These are phyloP conservation scores for Drosophila triauraria DNA, from an alignment of 1,140 invertebrate genomes.

Conservation along the genomic window DNA sequence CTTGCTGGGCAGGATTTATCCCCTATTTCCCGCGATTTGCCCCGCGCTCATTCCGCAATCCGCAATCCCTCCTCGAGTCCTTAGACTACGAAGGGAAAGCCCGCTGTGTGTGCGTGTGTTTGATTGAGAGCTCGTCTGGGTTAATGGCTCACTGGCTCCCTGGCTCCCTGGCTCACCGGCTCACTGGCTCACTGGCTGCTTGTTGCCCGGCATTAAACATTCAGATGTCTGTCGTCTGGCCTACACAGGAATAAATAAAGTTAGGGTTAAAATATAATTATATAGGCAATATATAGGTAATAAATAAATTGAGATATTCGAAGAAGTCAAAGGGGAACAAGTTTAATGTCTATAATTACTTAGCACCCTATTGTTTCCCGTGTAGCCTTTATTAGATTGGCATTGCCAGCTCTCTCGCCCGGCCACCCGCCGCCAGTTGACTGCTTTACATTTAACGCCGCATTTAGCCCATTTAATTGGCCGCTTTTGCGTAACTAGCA, in stretches of 20 bases:
- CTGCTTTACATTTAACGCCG: conserved; percentile 69
- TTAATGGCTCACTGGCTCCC: conserved; percentile 24
- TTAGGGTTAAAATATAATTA: background rate
- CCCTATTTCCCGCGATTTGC: background rate
- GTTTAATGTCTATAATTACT: too few species aligned
- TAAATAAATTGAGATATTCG: background rate
- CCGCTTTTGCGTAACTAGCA: conserved; percentile 71
- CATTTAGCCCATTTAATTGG: conserved; percentile 79
- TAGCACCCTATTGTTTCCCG: background rate
- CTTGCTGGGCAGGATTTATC: conserved; percentile 57
- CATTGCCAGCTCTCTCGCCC: conserved; percentile 25
- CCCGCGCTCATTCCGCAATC: background rate
- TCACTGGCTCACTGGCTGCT: conserved; percentile 45
- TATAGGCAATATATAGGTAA: too few species aligned
- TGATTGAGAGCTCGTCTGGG: conserved; percentile 68
- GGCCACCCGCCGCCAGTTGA: conserved; percentile 16
- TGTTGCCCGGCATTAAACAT: conserved; percentile 70
- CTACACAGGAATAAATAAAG: conserved; percentile 9
- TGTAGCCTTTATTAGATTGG: conserved; percentile 65
- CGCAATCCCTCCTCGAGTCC: conserved; percentile 22
- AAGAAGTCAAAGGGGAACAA: background rate
- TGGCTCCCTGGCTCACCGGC: conserved; percentile 29
- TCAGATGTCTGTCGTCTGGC: conserved; percentile 63
- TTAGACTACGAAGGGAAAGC: conserved; percentile 2
- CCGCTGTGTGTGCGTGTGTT: conserved; percentile 61